Percentiles rank a stretch among this genome's conserved stretches.
Conservation (phyloP, 1,140 invertebrate genomes). For the Riptortus pedestris region DNA sequence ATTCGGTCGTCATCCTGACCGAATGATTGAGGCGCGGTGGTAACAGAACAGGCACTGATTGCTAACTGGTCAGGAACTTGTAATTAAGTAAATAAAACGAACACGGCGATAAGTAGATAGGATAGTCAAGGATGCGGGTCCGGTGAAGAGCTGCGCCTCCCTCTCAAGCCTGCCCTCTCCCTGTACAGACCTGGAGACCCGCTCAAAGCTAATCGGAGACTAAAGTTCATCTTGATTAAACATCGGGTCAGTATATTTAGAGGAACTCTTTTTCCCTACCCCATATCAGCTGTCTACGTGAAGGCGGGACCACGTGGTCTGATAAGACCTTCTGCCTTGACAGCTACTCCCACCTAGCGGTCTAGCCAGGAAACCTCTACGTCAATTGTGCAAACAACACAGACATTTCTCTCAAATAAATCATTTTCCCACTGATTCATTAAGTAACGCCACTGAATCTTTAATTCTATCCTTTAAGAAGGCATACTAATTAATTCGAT, state of each 20-base stretch:
- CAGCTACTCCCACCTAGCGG: not conserved
- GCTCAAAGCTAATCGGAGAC: not conserved
- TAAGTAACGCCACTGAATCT: no score
- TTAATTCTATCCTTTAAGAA: no score
- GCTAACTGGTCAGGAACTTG: not conserved
- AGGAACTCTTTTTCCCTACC: not conserved
- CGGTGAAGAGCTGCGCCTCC: not conserved
- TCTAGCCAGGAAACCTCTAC: no score
- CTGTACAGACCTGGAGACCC: not conserved
- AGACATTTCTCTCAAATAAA: no score
- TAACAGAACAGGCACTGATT: not conserved
- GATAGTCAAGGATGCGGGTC: not conserved
- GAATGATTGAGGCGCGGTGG: not conserved
- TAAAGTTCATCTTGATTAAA: conserved; percentile 14
- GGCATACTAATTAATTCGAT: no score
- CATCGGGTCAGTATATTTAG: not conserved
- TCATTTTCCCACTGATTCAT: no score
- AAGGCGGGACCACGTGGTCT: conserved; percentile 7
- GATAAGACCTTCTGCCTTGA: not conserved
- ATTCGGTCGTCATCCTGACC: conserved; percentile 14
- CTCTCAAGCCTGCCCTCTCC: not conserved
- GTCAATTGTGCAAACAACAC: no score
- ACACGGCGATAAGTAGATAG: not conserved
- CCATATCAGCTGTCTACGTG: not conserved
- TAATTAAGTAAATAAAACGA: not conserved